Evolutionary conservation across 2,888 invertebrate genomes (phyloP).

Genomic region (Nymphalis urticae): DNA sequence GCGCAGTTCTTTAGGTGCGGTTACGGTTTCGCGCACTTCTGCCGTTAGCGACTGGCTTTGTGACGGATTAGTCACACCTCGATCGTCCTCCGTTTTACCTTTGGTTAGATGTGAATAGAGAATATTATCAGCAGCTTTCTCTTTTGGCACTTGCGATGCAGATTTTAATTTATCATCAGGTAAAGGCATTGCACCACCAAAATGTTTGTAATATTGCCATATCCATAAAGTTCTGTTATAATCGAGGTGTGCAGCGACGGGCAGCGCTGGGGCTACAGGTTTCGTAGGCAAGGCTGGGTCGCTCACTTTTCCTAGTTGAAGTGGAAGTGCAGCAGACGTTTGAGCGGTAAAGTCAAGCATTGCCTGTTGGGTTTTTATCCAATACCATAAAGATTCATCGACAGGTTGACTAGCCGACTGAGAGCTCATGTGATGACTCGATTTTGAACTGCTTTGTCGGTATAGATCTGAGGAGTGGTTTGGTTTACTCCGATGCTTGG

Average conservation of each 20-base stretch:
- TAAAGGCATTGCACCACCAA: conserved; percentile 79
- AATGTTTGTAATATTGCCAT: conserved; percentile 90
- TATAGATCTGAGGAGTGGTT: conserved; percentile 69
- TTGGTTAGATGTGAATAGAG: conserved; percentile 86
- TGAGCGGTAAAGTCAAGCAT: conserved; percentile 82
- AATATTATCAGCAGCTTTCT: conserved; percentile 83
- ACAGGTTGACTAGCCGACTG: conserved; percentile 66
- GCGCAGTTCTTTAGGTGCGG: conserved; percentile 48
- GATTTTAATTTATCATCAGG: conserved; percentile 74
- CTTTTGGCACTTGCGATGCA: conserved; percentile 72
- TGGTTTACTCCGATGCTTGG: conserved; percentile 70
- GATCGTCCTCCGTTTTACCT: conserved; percentile 70
- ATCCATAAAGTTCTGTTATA: conserved; percentile 85
- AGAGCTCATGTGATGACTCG: conserved; percentile 69
- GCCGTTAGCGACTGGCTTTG: conserved; percentile 36
- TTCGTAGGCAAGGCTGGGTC: conserved; percentile 63
- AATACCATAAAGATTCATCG: conserved; percentile 87
- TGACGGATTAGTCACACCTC: conserved; percentile 48
- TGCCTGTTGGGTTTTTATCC: conserved; percentile 89
- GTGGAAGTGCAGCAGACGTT: conserved; percentile 63
- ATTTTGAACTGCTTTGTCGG: conserved; percentile 59
- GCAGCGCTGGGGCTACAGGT: conserved; percentile 62
- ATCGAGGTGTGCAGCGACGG: conserved; percentile 66
- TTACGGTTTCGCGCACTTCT: conserved; percentile 30
- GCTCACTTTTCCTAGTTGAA: conserved; percentile 61